Evolutionary conservation across 2,888 invertebrate species (phyloP), one percentile per base, ranked within the genome.

Genomic region (Nudaria mundana): DNA sequence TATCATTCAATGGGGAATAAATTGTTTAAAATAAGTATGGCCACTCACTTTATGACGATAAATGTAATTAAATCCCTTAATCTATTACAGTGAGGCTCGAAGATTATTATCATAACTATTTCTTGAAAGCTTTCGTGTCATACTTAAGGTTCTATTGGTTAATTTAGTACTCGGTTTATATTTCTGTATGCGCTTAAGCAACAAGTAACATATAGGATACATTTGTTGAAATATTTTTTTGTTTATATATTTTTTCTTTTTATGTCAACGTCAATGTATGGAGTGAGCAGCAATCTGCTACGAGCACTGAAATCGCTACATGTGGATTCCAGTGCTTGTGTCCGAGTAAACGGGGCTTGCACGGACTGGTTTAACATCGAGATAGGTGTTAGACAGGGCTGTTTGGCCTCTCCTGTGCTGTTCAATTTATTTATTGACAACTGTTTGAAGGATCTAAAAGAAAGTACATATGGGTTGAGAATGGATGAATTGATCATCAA

Each of bases 1-100:
- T 57, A 55, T 57, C 54, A 61, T 59, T 50, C 29, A 29, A 56
- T 40, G 41, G 44, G 18, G 44, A 58, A 69, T 65, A 63, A 64
- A 66, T 51, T 62, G 45, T 51, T 43, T 44, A 43, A 60, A 62
- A 53, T 56, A 59, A 57, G 48, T 38, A 35, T 48, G 37, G 56
- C 40, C 47, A 49, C 34, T 37, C 51, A 54, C 43, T 53, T 59
- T 50, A 57, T 56, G 58, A 63, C 51, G 65, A 59, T 56, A 64
- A 59, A 56, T 58, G 49, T 57, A 65, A 66, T 64, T 62, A 49
- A 45, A 52, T 46, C 15, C 11, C 10, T 5, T 33, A 32, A 29
- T 25, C 13, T 32, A 37, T 20, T n/a, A 10, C 15, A 7, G 22
- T 24, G 32, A 36, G 34, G 39, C 32, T 40, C 16, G 5, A 28